Conservation (phyloP, 2,797 vertebrate species). For the Fistularia tabacaria region DNA sequence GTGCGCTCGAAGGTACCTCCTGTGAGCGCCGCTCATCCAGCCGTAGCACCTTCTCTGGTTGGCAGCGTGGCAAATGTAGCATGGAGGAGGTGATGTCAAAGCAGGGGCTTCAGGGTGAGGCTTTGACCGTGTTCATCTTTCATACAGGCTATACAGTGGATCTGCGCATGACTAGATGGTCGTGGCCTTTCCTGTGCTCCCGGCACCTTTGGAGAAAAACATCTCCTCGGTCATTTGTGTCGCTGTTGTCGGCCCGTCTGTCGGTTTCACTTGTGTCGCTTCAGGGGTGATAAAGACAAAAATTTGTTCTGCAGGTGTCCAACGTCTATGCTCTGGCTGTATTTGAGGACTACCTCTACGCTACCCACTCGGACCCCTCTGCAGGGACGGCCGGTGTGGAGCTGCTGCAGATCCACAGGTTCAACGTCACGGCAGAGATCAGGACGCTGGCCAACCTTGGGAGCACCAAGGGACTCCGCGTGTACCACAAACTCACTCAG, state of each 20-base stretch:
- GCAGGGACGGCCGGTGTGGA: constrained; percentile 68
- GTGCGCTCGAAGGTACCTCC: constrained; percentile 38
- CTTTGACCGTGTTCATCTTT: constrained; percentile 3
- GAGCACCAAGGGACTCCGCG: constrained; percentile 75
- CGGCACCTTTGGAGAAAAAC: neutral
- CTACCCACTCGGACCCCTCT: constrained; percentile 77
- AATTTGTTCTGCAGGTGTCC: constrained; percentile 78
- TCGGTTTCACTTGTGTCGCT: neutral
- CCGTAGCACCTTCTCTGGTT: constrained; percentile 52
- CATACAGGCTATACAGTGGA: no score
- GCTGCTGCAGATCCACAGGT: constrained; percentile 87
- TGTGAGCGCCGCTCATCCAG: constrained; percentile 59
- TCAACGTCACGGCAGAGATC: constrained; percentile 84
- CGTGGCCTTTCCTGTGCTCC: neutral
- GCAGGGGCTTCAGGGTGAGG: constrained; percentile 34
- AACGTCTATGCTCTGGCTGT: constrained; percentile 87
- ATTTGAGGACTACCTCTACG: constrained; percentile 94
- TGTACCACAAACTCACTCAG: constrained; percentile 90
- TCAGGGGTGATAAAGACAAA: constrained; percentile 7
- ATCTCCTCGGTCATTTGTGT: constrained; percentile 22
- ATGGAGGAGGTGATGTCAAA: constrained; percentile 48
- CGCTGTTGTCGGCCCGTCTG: neutral
- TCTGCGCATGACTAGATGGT: neutral
- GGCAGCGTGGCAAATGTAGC: constrained; percentile 67
- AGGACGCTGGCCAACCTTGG: constrained; percentile 77